Evolutionary conservation across 1,140 invertebrate genomes (phyloP).

Genomic region (Microvelia longipes): DNA sequence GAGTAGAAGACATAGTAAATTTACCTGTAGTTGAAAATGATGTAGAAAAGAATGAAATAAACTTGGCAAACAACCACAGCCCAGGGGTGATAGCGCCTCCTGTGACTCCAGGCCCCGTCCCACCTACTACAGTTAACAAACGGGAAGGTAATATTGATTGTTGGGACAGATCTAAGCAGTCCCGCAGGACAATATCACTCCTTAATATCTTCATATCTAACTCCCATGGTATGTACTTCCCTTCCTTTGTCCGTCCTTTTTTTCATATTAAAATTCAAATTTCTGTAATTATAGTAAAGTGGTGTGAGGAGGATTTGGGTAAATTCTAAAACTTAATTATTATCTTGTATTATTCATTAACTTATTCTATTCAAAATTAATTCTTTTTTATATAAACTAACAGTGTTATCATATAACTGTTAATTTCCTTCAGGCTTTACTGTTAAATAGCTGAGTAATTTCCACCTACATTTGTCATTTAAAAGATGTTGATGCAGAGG

Average conservation of each 20-base stretch:
- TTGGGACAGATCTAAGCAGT: constrained; percentile 44
- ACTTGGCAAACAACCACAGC: not conserved
- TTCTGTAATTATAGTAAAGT: not conserved
- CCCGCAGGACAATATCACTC: constrained; percentile 79
- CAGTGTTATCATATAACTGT: too few relatives aligned
- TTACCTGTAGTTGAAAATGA: not conserved
- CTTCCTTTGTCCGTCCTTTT: constrained; percentile 12
- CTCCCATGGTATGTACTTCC: constrained; percentile 61
- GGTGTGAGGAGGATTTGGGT: too few relatives aligned
- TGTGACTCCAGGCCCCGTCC: not conserved
- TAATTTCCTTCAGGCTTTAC: too few relatives aligned
- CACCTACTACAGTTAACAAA: constrained; percentile 27
- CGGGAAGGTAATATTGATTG: constrained; percentile 39
- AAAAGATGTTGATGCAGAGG: too few relatives aligned
- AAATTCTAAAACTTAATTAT: too few relatives aligned
- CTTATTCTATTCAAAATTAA: too few relatives aligned
- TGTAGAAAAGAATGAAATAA: not conserved
- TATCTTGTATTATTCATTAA: too few relatives aligned
- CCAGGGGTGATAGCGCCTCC: not conserved
- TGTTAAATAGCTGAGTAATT: too few relatives aligned
- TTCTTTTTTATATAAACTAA: too few relatives aligned
- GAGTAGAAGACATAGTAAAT: constrained; percentile 35
- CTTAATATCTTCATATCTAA: constrained; percentile 88
- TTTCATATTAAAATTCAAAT: not conserved
- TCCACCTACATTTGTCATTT: too few relatives aligned